Percentiles rank a stretch among this genome's conserved stretches.
Evolutionary conservation across 2,113 vertebrate genomes (phyloP).

Genomic region (Mionectes macconnelli): DNA sequence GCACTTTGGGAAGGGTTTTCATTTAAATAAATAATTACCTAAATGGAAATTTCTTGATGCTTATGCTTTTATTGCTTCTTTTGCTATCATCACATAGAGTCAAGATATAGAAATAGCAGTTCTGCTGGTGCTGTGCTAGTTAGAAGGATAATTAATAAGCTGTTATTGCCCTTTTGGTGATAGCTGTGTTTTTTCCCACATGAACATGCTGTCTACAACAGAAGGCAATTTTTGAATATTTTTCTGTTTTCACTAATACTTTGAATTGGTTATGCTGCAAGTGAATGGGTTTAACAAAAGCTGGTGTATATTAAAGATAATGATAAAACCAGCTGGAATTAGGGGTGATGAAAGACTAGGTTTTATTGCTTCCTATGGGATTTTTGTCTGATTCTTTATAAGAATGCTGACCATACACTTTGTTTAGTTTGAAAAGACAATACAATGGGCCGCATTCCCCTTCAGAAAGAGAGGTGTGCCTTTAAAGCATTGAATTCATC

Average conservation of each 20-base stretch:
- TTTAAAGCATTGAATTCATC: not conserved
- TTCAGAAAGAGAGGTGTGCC: not conserved
- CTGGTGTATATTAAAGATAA: not conserved
- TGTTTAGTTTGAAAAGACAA: not conserved
- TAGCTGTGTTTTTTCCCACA: not conserved
- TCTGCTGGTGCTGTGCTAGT: not conserved
- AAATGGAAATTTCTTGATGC: not conserved
- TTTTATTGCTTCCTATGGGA: not conserved
- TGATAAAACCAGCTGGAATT: not conserved
- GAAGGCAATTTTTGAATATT: not conserved
- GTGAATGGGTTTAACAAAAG: not conserved
- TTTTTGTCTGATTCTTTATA: not conserved
- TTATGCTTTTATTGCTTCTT: not conserved
- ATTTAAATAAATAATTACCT: not conserved
- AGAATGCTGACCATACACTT: not conserved
- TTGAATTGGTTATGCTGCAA: not conserved
- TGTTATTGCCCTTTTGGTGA: not conserved
- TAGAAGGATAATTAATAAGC: not conserved
- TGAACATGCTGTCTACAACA: too few relatives aligned
- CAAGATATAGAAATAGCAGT: not conserved
- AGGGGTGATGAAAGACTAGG: not conserved
- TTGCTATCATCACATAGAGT: not conserved
- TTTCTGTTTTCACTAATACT: not conserved
- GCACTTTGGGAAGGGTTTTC: not conserved
- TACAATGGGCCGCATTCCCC: not conserved